Evolutionary conservation across 2,888 invertebrate genomes (phyloP).

Genomic region (Margaritifera margaritifera): DNA sequence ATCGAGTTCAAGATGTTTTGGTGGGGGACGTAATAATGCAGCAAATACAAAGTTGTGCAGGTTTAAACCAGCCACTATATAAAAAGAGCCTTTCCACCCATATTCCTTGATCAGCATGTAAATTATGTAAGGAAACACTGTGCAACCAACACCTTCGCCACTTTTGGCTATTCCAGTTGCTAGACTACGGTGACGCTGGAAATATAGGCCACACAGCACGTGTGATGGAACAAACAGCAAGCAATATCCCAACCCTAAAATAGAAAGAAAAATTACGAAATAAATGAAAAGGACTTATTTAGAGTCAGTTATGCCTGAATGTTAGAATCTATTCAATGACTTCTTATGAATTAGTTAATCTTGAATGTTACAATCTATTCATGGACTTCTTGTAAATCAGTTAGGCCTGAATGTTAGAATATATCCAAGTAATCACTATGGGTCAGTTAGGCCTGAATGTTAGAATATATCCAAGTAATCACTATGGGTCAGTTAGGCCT

Average conservation of each 20-base stretch:
- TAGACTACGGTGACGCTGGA: conserved; percentile 48
- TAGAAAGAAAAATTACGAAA: too few species aligned
- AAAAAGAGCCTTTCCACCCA: conserved; percentile 57
- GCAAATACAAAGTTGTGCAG: conserved; percentile 50
- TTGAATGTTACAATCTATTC: too few species aligned
- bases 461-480: too few species aligned
- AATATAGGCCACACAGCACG: conserved; percentile 58
- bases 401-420: too few species aligned
- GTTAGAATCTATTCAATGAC: too few species aligned
- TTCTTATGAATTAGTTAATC: too few species aligned
- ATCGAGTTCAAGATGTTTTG: conserved; percentile 4
- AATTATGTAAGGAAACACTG: conserved; percentile 49
- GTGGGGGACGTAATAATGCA: conserved; percentile 43
- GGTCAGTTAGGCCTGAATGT: too few species aligned
- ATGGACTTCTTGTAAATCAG: too few species aligned
- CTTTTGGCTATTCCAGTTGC: conserved; percentile 55
- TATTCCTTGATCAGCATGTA: conserved; percentile 48
- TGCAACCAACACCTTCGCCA: conserved; percentile 53
- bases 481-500: too few species aligned
- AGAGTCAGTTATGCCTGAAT: too few species aligned
- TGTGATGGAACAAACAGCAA: conserved; percentile 56
- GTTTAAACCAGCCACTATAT: conserved; percentile 50
- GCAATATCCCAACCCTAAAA: conserved; percentile 56
- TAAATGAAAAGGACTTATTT: too few species aligned
- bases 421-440: too few species aligned